These are phyloP conservation scores for Hydractinia symbiolongicarpus DNA, from an alignment of 30 jellyfish, hydroid and myxozoan genomes.

Conservation along the genomic window DNA sequence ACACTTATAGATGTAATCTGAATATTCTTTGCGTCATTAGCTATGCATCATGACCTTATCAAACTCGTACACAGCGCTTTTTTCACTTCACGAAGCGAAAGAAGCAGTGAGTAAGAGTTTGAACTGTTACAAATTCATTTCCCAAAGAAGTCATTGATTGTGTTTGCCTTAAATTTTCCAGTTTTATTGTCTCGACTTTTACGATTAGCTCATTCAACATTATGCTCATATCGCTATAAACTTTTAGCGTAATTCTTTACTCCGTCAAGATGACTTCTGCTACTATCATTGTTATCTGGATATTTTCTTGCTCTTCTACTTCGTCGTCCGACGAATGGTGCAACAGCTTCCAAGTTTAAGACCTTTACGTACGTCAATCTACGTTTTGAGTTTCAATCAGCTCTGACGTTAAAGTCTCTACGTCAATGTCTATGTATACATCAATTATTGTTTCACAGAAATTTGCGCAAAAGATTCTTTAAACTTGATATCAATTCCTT, in stretches of 20 bases:
- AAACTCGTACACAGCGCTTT: too few species aligned
- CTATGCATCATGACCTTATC: neutral
- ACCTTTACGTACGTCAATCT: neutral
- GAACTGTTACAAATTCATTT: too few species aligned
- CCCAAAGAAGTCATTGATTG: too few species aligned
- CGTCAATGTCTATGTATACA: neutral
- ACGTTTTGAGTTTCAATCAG: neutral
- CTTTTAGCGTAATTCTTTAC: neutral
- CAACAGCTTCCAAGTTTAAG: neutral
- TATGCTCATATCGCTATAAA: neutral
- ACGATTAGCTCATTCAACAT: neutral
- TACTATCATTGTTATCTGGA: neutral
- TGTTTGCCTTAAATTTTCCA: too few species aligned
- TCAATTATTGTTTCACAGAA: neutral
- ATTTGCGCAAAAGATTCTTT: neutral
- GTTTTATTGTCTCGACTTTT: neutral
- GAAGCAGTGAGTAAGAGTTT: too few species aligned
- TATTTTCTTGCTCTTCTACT: neutral
- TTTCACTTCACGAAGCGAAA: too few species aligned
- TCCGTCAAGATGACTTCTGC: neutral
- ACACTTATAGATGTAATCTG: neutral
- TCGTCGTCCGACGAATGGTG: neutral
- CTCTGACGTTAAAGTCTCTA: slow-evolving; percentile 8
- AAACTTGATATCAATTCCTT: neutral
- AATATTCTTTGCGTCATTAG: neutral